These are phyloP conservation scores for Campylomormyrus tamandua DNA, from an alignment of 2,113 vertebrate species.

Conservation along the genomic window DNA sequence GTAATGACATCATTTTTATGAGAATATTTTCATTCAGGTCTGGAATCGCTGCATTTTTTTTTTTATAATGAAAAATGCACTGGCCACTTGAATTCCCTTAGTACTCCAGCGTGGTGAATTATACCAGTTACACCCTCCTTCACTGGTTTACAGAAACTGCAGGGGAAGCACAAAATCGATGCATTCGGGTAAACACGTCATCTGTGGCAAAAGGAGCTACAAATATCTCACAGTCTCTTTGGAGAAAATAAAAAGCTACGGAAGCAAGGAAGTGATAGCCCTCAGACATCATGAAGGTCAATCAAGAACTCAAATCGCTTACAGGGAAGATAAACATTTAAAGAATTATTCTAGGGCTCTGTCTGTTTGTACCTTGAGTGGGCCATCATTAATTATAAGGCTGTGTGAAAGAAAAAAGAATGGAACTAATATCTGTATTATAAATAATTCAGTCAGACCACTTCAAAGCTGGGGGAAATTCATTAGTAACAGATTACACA, in stretches of 20 bases:
- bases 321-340: not conserved
- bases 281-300: not conserved
- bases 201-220: not conserved
- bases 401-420: not conserved
- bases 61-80: slow-evolving; percentile 21
- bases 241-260: not conserved
- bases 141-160: not conserved
- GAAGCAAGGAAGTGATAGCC: not conserved
- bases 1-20: not conserved
- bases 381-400: not conserved
- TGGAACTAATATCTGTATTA: not conserved
- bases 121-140: not conserved
- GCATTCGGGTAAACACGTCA: not conserved
- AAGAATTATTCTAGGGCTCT: not conserved
- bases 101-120: not conserved
- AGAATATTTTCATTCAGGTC: not conserved
- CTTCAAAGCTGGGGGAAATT: not conserved
- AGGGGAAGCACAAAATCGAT: not conserved
- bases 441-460: not conserved
- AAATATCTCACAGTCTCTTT: not conserved
- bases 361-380: not conserved
- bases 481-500: not conserved
- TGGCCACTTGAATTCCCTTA: not conserved
- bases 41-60: not conserved
- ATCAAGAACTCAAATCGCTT: not conserved